Evolutionary conservation across 1,140 invertebrate species (phyloP).

Genomic region (Rhysida immarginata): DNA sequence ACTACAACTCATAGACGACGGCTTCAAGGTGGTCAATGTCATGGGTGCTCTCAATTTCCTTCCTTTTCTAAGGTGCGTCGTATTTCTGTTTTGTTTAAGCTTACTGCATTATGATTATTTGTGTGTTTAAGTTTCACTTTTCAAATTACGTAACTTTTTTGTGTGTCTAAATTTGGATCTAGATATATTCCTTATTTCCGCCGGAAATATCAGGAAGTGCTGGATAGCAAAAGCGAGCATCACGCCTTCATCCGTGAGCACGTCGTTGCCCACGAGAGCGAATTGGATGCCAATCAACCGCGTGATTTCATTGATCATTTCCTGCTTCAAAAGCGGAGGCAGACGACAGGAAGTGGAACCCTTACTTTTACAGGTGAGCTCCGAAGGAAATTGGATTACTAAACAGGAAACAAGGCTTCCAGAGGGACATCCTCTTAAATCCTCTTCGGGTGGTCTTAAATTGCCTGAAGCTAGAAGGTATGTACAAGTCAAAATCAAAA

Average conservation of each 20-base stretch:
- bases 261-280: conserved; percentile 36
- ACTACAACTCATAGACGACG: conserved; percentile 55
- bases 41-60: conserved; percentile 66
- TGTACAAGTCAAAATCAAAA: no score
- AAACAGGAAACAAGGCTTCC: no score
- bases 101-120: no score
- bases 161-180: not conserved
- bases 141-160: no score
- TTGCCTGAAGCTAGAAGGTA: no score
- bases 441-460: no score
- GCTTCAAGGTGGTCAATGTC: conserved; percentile 57
- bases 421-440: no score
- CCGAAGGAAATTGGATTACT: no score
- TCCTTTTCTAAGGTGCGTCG: conserved; percentile 50
- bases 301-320: conserved; percentile 10
- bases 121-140: no score
- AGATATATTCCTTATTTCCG: conserved; percentile 30
- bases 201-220: conserved; percentile 39
- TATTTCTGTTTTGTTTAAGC: no score
- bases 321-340: conserved; percentile 2
- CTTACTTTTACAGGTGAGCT: no score
- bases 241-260: conserved; percentile 53
- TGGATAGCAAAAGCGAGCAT: conserved; percentile 50
- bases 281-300: conserved; percentile 19
- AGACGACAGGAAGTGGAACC: not conserved